A percentile compares a stretch with the other conserved stretches of the same genome.
phyloP scores from a whole-genome alignment of 1,140 invertebrate genomes.

The Agrilus planipennis region DNA sequence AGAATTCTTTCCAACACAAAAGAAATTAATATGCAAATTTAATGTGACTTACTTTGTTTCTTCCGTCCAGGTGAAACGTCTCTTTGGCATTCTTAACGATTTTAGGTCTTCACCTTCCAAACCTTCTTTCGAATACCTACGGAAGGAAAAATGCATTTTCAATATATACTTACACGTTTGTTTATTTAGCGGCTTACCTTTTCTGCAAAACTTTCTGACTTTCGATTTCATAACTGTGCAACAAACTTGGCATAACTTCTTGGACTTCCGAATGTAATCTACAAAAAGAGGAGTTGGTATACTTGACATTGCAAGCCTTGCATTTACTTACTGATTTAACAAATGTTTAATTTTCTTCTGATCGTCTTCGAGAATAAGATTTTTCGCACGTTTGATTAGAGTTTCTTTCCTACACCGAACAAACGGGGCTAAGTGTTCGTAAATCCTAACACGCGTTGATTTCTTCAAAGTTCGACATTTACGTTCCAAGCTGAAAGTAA shows the following conservation, averaged over 20 bases:
- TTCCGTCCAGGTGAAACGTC: slow-evolving; percentile 44
- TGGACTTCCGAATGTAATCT: slow-evolving; percentile 45
- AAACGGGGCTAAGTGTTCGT: slow-evolving; percentile 49
- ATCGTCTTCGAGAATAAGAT: slow-evolving; percentile 46
- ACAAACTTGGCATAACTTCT: slow-evolving; percentile 42
- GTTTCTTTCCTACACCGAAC: slow-evolving; percentile 57
- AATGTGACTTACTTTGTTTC: slow-evolving; percentile 42
- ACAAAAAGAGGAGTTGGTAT: too few species aligned
- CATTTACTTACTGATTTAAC: slow-evolving; percentile 31
- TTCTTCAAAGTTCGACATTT: slow-evolving; percentile 33
- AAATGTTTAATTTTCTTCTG: slow-evolving; percentile 42
- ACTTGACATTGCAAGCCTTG: too few species aligned
- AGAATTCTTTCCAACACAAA: too few species aligned
- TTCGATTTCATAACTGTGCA: slow-evolving; percentile 46
- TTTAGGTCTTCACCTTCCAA: slow-evolving; percentile 30
- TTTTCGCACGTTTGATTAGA: slow-evolving; percentile 52
- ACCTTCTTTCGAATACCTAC: slow-evolving; percentile 21
- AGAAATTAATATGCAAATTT: slow-evolving; percentile 8
- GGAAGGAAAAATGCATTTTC: slow-evolving; percentile 10
- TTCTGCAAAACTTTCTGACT: slow-evolving; percentile 41
- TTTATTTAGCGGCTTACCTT: slow-evolving; percentile 36
- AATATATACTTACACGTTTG: slow-evolving; percentile 2
- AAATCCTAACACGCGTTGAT: slow-evolving; percentile 42
- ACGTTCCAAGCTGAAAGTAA: slow-evolving; percentile 46
- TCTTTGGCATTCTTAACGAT: slow-evolving; percentile 39